These are phyloP conservation scores for Halcyon chelicuti DNA, from an alignment of 2,797 vertebrate genomes.

Conservation along the genomic window DNA sequence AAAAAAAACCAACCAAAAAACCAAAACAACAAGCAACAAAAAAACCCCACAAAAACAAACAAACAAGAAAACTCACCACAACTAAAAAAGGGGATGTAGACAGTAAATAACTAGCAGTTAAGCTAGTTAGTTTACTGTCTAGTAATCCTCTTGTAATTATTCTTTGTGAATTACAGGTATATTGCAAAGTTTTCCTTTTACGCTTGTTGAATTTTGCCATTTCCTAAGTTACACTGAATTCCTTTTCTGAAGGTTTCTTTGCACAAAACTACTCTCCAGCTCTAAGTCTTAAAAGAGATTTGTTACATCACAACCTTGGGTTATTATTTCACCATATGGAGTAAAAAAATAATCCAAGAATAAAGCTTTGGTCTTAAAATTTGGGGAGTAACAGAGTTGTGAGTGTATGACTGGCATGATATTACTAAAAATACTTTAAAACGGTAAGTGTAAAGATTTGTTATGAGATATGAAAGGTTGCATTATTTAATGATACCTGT, in stretches of 20 bases:
- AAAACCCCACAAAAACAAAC: neutral
- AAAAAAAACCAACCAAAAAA: neutral
- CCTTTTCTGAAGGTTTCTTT: neutral
- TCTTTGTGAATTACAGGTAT: neutral
- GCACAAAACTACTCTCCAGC: neutral
- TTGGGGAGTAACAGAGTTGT: neutral
- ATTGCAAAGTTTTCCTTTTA: neutral
- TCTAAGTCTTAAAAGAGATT: neutral
- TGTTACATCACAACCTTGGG: neutral
- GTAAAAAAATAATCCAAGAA: neutral
- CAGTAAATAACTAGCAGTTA: neutral
- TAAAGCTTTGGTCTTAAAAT: neutral
- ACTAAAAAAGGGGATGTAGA: neutral
- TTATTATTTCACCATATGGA: neutral
- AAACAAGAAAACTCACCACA: neutral
- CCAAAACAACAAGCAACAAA: neutral
- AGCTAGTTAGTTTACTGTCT: neutral
- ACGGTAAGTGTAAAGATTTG: neutral
- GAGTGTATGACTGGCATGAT: neutral
- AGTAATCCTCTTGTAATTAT: neutral
- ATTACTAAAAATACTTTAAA: neutral
- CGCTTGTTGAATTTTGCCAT: neutral
- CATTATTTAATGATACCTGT: neutral
- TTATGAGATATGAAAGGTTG: neutral
- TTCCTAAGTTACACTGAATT: neutral